Base-by-base conservation (phyloP, 2,888 invertebrate species). In the Trichopria drosophilae region DNA sequence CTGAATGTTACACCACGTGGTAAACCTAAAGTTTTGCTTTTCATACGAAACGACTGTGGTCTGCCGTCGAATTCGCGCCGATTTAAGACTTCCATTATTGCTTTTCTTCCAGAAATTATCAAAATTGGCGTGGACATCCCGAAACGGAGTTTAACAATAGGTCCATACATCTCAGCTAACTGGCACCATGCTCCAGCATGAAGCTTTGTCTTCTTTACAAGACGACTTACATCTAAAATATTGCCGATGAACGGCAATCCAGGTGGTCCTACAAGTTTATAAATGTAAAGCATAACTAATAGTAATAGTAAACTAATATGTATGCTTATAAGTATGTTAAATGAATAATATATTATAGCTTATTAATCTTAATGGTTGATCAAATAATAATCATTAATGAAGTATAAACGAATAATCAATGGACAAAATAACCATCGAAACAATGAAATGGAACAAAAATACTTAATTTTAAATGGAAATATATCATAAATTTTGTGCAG, bases 31-130 rank as follows among this genome's bases (percentile, higher is more conserved):
- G 85, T 83, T 52, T 87, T 77, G 54, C 84, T 72, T 47, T 80
- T 78, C 57, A 84, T 81, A 59, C 86, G 82, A 67, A 85, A 86
- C 24, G 82, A 85, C 57, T 85, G 80, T 0, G 87, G 87, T 55
- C 88, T 78, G 1, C 85, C 86, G 62, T 86, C 84, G 60, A 86
- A 87, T 55, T 84, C 84, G 10, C 81, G 81, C 6, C 81, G 78
- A 2, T 76, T 76, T 39, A 86, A 79, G 19, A 86, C 80, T 66
- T 85, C 82, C 13, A 80, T 78, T 4, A 86, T 79, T 35, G 84
- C 82, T 34, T 82, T 79, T n/a, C 80, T 78, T 0, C 86, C 85
- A 13, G 81, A 83, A 2, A 85, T 83, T 0, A 84, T 76, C 2
- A 87, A 80, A 1, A 86, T 66, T 6, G 80, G 72, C 53, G 83